Base-by-base conservation (phyloP, 2,113 vertebrate genomes). In the Tragelaphus strepsiceros region DNA sequence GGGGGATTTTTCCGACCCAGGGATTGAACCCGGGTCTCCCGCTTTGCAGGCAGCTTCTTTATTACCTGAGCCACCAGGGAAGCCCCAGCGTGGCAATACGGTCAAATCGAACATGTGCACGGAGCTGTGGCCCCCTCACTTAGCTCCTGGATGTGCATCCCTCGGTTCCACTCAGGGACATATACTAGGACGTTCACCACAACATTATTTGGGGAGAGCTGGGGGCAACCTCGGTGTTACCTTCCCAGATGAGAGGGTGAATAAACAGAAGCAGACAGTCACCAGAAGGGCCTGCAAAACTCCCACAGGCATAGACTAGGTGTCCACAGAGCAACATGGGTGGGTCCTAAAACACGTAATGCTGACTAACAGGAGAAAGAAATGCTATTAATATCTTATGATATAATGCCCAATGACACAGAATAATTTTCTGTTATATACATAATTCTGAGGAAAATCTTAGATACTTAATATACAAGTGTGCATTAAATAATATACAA, bases 301-400 rank as follows among this genome's bases (percentile, higher is more conserved):
- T 39, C 58, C 92, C 10, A 15, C 11, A 19, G 49, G n/a, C 32
- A 30, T 39, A 28, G 49, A 39, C 10, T 78, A 81, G 59, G 61
- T 58, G 43, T 93, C 92, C 86, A 93, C 16, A 32, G 32, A 90
- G 58, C 51, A 92, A 64, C 26, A 14, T 0, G 7, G 84, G 4
- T 54, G 46, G 17, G 35, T 88, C 88, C 85, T 91, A 30, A 89
- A 77, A 78, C 16, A 54, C 7, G 11, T 17, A 61, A 46, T 21
- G 58, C 49, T 64, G 74, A 93, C 91, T 49, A 88, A 87, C 24
- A 54, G 78, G 80, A 89, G 74, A 77, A 84, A 84, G 32, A 92
- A 91, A 62, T 10, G 22, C 94, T 93, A 93, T 89, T 85, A 91
- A 83, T 91, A 93, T 46, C 82, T 84, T 92, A 90, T 95, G 92